Evolutionary conservation across 2,888 invertebrate species (phyloP), one percentile per base, ranked within the genome.

Genomic region (Callosobruchus maculatus): DNA sequence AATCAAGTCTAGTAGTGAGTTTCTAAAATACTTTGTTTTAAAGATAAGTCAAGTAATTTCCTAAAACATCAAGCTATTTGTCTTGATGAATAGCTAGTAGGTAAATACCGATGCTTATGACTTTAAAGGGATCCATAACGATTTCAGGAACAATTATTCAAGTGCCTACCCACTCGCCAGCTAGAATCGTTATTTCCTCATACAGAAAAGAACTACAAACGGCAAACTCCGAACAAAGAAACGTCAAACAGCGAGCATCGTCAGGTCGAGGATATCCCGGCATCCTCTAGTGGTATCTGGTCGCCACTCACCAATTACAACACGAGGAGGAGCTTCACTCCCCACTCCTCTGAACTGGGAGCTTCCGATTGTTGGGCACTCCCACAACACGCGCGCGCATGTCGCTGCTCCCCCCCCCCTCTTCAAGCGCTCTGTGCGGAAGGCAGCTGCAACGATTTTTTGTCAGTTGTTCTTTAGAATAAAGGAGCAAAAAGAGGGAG

Each of bases 371-470:
- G 31, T 67, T 26, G 22, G 18, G 72, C 77, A 77, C 79, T 77
- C 78, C 82, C 78, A 81, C 82, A 77, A 49, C 26, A 18, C 73
- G 70, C 77, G 81, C 49, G 18, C 49, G 49, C 49, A 49, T n/a
- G n/a, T n/a, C n/a, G 13, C 1, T 13, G 49, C 13, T 49, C 1
- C 1, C 49, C 7, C 49, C 49, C 18, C 13, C 5, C 13, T 18
- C 49, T 49, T 13, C 49, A 5, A 49, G 5, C 7, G 49, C 18
- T 7, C 18, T 5, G 49, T 18, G 13, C 5, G 49, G 49, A 49
- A 49, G 49, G 81, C 85, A 85, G 85, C 85, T 85, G 85, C 84
- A 84, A 84, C 81, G 84, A 84, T 85, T 84, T 85, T 85, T 84
- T 84, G 79, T 80, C 82, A 79, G 84, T 49, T 18, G 49, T 13